Base-by-base conservation (phyloP, 2,113 vertebrate species). In the Emydura subglobosa region DNA sequence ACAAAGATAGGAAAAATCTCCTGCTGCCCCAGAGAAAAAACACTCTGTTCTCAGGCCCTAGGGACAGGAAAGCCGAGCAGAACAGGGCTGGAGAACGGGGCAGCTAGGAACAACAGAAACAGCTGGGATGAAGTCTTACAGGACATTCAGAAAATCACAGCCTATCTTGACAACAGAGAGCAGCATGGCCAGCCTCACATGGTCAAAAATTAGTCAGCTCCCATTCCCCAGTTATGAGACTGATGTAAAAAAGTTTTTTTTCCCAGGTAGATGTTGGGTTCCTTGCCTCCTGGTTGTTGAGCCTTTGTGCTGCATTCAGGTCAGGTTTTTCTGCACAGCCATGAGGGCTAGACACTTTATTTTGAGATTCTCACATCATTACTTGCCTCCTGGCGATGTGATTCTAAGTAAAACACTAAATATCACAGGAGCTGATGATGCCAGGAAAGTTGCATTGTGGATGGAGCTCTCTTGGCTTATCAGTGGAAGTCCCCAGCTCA, bases 361-460 rank as follows among this genome's bases (percentile, higher is more conserved):
- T 9, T 39, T 21, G 65, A 72, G 65, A 10, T 39, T 39, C 65
- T 22, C 31, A 39, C n/a, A n/a, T 72, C n/a, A 39, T 21, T 39
- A 10, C 7, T 39, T 22, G 65, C 9, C 65, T 39, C 65, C 65
- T 72, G 65, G 4, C 21, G 10, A 39, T 39, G 34, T 4, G 8
- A 39, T n/a, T n/a, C 21, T 5, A 72, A 72, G 34, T 72, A 21
- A 72, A 72, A 72, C 19, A 72, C n/a, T 34, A 39, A 39, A 39
- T n/a, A n/a, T 22, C n/a, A 9, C 19, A 6, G 21, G n/a, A 22
- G 34, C n/a, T 39, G 34, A 8, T 5, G 1, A 5, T 1, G 7
- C 61, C 39, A 5, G n/a, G 65, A 72, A 39, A 5, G 2, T 39
- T 39, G n/a, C n/a, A 72, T 6, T 21, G 13, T 17, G 51, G 51